Base-by-base conservation (phyloP, 2,797 vertebrate species). In the Sebastes oblongus region DNA sequence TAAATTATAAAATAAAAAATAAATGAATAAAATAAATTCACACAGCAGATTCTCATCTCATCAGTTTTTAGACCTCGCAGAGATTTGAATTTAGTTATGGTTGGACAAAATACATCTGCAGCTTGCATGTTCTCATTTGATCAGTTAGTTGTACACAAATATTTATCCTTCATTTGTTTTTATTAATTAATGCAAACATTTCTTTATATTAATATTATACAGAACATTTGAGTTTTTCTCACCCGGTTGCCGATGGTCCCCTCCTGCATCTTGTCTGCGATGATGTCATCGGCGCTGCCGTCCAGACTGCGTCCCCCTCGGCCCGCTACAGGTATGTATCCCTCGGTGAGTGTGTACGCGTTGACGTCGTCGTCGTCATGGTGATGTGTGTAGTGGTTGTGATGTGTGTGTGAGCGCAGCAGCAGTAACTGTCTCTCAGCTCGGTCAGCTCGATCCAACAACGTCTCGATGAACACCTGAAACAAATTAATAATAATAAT, bases 371-470 rank as follows among this genome's bases (percentile, higher is more conserved):
- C 39, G 39, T 16, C 14, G 14, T 16, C 39, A 14, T 46, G 39
- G 39, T 46, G 39, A 16, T 50, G 72, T 25, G 73, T 36, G 65
- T 55, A 34, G 20, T 18, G 66, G 30, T 62, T 16, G 61, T 29
- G 70, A 11, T 59, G 84, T 12, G 74, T 9, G 74, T 62, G 78
- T 0, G 77, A 36, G 69, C 54, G 58, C 52, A 91, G 72, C 87
- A 96, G 95, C 92, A 97, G 96, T 0, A 98, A 86, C 85, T 96
- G 97, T 60, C 96, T 93, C 87, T 98, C 97, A 0, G 97, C 97
- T 0, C 95, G 93, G 82, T 98, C 97, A 0, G 97, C 97, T 1
- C 97, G 95, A 22, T 97, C 96, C 86, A 98, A 86, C 83, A 98
- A 90, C 77, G 96, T 93, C 95, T 98, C 97, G 1, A 98, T 98